Conservation (phyloP, 2,113 vertebrate species). For the Ochotona princeps region DNA sequence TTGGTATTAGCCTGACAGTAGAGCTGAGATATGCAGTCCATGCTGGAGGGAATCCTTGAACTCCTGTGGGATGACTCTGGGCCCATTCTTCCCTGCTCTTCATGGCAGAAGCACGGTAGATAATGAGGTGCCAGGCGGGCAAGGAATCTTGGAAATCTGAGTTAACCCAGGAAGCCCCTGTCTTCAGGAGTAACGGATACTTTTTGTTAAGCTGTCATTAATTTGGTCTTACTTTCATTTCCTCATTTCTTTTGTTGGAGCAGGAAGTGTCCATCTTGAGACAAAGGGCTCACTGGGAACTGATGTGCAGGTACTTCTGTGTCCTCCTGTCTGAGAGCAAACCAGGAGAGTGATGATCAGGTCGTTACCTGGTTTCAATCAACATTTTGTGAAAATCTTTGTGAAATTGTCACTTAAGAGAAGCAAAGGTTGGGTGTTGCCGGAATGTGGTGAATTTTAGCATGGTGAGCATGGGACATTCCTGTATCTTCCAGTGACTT, state of each 20-base stretch:
- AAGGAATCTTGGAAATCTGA: not conserved
- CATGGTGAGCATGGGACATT: no score
- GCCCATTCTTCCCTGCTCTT: not conserved
- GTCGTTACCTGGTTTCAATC: not conserved
- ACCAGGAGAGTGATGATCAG: not conserved
- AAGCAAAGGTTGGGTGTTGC: not conserved
- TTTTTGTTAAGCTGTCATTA: not conserved
- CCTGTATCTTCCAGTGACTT: not conserved
- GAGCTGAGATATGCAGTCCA: not conserved
- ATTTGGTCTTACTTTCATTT: not conserved
- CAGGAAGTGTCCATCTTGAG: not conserved
- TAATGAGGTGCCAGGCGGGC: accelerated
- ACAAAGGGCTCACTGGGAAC: no score
- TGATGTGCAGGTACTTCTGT: no score
- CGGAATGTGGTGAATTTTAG: not conserved
- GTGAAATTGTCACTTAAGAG: not conserved
- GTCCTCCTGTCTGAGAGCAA: no score
- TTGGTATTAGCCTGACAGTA: not conserved
- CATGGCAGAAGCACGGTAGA: accelerated
- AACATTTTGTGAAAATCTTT: not conserved
- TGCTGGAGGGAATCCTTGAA: not conserved
- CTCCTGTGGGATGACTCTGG: not conserved
- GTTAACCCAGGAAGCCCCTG: not conserved
- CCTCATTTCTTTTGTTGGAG: not conserved
- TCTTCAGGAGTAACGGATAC: no score